phyloP scores from a whole-genome alignment of 2,113 vertebrate genomes.

The Antidorcas marsupialis region DNA sequence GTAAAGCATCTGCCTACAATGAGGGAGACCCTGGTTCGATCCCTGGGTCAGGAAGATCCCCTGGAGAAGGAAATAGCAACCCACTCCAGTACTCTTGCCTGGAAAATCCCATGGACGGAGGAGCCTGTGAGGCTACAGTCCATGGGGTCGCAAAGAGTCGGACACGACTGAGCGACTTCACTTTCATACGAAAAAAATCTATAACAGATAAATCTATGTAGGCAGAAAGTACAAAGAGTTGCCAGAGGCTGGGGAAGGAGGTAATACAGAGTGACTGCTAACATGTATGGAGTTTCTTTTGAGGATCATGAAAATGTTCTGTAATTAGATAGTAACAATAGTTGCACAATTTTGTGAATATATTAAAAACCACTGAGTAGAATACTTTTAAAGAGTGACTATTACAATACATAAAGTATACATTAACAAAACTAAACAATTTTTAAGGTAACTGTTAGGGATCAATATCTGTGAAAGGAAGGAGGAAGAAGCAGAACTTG shows the following conservation, averaged over 20 bases:
- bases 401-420: background rate
- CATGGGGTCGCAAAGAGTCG: accelerated
- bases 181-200: background rate
- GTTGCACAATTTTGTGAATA: background rate
- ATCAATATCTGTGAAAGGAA: background rate
- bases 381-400: background rate
- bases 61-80: no score
- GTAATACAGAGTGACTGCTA: background rate
- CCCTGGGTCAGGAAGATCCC: no score
- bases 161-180: no score
- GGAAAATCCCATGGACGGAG: no score
- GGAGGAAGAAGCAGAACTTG: background rate
- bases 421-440: background rate
- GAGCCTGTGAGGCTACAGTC: no score
- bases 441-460: background rate
- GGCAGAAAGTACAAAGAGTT: background rate
- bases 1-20: no score
- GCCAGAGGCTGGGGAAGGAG: background rate
- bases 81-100: no score
- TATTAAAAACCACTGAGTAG: background rate
- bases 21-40: accelerated
- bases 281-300: background rate
- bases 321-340: background rate
- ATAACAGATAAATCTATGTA: background rate
- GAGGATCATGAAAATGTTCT: background rate